Conservation (phyloP, 2,113 vertebrate genomes). For the Podiceps cristatus region DNA sequence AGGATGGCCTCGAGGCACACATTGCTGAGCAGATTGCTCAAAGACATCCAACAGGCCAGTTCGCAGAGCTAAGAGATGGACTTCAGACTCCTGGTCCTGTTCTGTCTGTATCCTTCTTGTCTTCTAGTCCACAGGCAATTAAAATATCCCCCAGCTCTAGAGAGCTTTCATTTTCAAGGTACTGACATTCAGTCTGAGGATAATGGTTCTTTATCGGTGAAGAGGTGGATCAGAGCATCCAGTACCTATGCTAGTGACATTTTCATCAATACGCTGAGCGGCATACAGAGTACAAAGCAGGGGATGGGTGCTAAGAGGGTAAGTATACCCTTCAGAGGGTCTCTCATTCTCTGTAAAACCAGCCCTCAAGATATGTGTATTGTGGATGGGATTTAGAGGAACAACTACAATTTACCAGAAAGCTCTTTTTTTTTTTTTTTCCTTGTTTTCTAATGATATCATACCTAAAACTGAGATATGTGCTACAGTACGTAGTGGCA, state of each 20-base stretch:
- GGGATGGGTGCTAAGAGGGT: not conserved
- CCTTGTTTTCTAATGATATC: not conserved
- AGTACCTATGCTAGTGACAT: not conserved
- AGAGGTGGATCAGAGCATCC: not conserved
- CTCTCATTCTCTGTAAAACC: not conserved
- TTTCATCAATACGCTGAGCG: not conserved
- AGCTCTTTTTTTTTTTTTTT: not conserved
- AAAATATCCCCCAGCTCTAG: not conserved
- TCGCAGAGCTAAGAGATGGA: not conserved
- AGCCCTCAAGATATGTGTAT: accelerated
- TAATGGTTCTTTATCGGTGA: not conserved
- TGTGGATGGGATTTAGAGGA: not conserved
- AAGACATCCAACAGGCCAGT: not conserved
- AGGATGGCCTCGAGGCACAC: not conserved
- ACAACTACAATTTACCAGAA: not conserved
- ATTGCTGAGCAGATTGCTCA: not conserved
- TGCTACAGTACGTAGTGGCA: not conserved
- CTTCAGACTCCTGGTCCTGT: not conserved
- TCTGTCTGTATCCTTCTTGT: not conserved
- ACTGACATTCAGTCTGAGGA: not conserved
- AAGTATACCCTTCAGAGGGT: not conserved
- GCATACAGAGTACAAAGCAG: not conserved
- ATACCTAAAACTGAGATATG: not conserved
- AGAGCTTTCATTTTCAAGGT: not conserved
- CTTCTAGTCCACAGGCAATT: not conserved